Base-by-base conservation (phyloP, 2,888 invertebrate genomes). In the Caenorhabditis sinica region DNA sequence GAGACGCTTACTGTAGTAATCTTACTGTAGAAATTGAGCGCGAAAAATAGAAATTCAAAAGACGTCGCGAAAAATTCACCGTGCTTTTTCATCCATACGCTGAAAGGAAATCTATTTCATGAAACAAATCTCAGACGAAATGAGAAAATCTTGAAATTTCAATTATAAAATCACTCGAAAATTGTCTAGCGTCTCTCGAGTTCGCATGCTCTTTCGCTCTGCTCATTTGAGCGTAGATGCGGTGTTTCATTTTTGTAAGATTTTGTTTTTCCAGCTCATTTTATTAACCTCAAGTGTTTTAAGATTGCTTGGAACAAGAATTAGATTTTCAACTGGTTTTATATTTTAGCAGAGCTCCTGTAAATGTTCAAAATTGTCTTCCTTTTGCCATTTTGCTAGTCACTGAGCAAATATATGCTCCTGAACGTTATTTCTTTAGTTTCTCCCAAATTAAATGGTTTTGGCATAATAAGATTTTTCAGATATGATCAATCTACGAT, bases 51-150 rank as follows among this genome's bases (percentile, higher is more conserved):
- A n/a, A n/a, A n/a, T n/a, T n/a, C n/a, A n/a, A n/a, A n/a, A n/a
- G n/a, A n/a, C n/a, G n/a, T n/a, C n/a, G n/a, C n/a, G n/a, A n/a
- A n/a, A n/a, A n/a, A n/a, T n/a, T n/a, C n/a, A n/a, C n/a, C n/a
- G n/a, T n/a, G n/a, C n/a, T n/a, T n/a, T 71, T 13, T 85, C 82
- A 72, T 82, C 82, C 85, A 85, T 85, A 71, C 30, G 66, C 75
- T 65, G 65, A 51, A 66, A 75, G 53, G 23, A 1, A 25, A 36
- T 25, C 5, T 36, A 11, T 45, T 25, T 51, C 49, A 20, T n/a
- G n/a, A n/a, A n/a, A n/a, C n/a, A n/a, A n/a, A n/a, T n/a, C n/a
- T n/a, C n/a, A n/a, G n/a, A n/a, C n/a, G 23, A 15, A 43, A 20
- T 49, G n/a, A 30, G 36, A 33, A 43, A 33, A 68, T 33, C n/a